Evolutionary conservation across 2,888 invertebrate genomes (phyloP), one percentile per base, ranked within the genome.

Genomic region (Leptogaster cylindrica): DNA sequence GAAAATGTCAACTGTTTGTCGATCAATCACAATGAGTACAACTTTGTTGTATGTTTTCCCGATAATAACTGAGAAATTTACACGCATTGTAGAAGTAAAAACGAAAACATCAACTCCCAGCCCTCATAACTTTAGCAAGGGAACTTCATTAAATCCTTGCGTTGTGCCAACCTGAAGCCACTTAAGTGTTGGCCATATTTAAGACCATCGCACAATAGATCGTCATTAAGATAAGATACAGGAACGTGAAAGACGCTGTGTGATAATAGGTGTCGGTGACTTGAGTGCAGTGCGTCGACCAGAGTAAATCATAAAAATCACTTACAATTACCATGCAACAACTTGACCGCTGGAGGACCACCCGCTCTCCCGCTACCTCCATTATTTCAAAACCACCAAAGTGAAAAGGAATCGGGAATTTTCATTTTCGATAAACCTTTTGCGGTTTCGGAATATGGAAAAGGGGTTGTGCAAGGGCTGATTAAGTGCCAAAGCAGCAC

Each of bases 401-500:
- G 39, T 36, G 55, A 55, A 55, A 36, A 55, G 55, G 20, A 14
- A 23, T 55, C 23, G 36, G 23, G 2, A 28, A 28, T 61, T 27
- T 44, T 61, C 27, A 61, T 28, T 28, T 44, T 41, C 44, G 61
- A 44, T 55, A 23, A 55, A 23, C 33, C 23, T 20, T n/a, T 61
- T 61, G 61, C 28, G 61, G 61, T 61, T 61, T 55, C n/a, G 6
- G 46, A n/a, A n/a, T n/a, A n/a, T n/a, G n/a, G n/a, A n/a, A n/a
- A n/a, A n/a, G n/a, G n/a, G n/a, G n/a, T n/a, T n/a, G n/a, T n/a
- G n/a, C n/a, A n/a, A n/a, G n/a, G n/a, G n/a, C n/a, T n/a, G n/a
- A n/a, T n/a, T n/a, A n/a, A n/a, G n/a, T n/a, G n/a, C n/a, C n/a
- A n/a, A n/a, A n/a, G n/a, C n/a, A n/a, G n/a, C n/a, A n/a, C n/a